Evolutionary conservation across 2,888 invertebrate genomes (phyloP).

Genomic region (Yponomeuta cagnagella): DNA sequence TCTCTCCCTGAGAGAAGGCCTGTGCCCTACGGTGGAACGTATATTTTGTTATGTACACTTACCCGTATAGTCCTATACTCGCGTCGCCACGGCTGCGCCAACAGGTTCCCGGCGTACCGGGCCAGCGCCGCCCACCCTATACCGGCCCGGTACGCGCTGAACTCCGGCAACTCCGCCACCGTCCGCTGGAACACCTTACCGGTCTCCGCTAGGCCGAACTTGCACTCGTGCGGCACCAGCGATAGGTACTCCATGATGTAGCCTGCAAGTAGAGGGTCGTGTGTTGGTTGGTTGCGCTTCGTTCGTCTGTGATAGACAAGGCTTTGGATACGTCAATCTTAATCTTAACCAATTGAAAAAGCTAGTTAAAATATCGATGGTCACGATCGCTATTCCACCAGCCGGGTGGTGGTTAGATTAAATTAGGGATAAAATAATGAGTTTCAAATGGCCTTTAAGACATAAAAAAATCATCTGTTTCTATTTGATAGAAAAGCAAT

Average conservation of each 20-base stretch:
- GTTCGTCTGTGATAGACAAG: too few relatives aligned
- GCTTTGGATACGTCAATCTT: not conserved
- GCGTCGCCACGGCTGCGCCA: slow-evolving; percentile 92
- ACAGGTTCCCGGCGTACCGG: slow-evolving; percentile 88
- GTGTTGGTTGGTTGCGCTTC: too few relatives aligned
- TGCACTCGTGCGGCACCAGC: slow-evolving; percentile 85
- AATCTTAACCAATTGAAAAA: too few relatives aligned
- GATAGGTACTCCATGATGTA: slow-evolving; percentile 86
- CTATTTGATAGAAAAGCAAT: too few relatives aligned
- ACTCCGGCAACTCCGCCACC: slow-evolving; percentile 80
- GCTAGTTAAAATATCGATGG: too few relatives aligned
- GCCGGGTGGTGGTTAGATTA: too few relatives aligned
- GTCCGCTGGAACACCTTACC: slow-evolving; percentile 84
- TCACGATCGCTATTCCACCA: too few relatives aligned
- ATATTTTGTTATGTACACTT: slow-evolving; percentile 24
- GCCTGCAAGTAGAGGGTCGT: slow-evolving; percentile 62
- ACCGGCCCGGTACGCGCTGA: slow-evolving; percentile 87
- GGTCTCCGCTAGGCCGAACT: slow-evolving; percentile 86
- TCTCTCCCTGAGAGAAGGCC: too few relatives aligned
- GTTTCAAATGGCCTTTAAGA: too few relatives aligned
- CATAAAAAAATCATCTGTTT: too few relatives aligned
- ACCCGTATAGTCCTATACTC: slow-evolving; percentile 90
- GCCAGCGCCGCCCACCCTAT: slow-evolving; percentile 90
- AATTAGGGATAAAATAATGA: too few relatives aligned
- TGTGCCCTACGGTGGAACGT: too few relatives aligned